Base-by-base conservation (phyloP, 2,888 invertebrate genomes). In the Dasypolia templi region DNA sequence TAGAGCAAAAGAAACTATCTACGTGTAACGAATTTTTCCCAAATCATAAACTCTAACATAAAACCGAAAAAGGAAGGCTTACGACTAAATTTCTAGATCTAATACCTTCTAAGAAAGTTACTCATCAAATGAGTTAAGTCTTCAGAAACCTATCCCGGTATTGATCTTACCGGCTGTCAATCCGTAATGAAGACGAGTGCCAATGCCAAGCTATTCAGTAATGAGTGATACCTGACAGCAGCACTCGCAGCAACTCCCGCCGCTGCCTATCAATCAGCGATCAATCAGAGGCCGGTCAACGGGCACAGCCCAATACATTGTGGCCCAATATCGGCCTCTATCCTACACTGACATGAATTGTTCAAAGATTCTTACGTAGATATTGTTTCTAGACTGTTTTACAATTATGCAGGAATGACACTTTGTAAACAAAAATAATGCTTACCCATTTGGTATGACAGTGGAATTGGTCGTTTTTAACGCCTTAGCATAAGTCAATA, bases 261-360 rank as follows among this genome's bases (percentile, higher is more conserved):
- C 22, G 32, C 35, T 55, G 35, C n/a, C 67, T 42, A 64, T 79
- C 79, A 79, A 74, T 79, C 80, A 79, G 7, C 26, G 17, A 65
- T 79, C 79, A 79, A 29, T 79, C 78, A 79, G 42, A 11, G 35
- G 17, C 5, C 29, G 14, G 29, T 22, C 2, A 64, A 55, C 55
- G 4, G 22, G 44, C 12, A 63, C 42, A 51, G 65, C 14, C 22
- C n/a, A n/a, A n/a, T n/a, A n/a, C n/a, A n/a, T n/a, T n/a, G n/a
- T n/a, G n/a, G 65, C 14, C 22, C n/a, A 77, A 39, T 14, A 42
- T 12, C 14, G 9, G 35, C 19, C 29, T 65, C 17, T 65, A 14
- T n/a, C 49, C 14, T 9, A 35, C 22, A 66, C 14, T 62, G 62
- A 64, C 35, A 35, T 7, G n/a, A 19, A n/a, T 42, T 46, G 39